Base-by-base conservation (phyloP, 2,113 vertebrate species). In the Sorex araneus region DNA sequence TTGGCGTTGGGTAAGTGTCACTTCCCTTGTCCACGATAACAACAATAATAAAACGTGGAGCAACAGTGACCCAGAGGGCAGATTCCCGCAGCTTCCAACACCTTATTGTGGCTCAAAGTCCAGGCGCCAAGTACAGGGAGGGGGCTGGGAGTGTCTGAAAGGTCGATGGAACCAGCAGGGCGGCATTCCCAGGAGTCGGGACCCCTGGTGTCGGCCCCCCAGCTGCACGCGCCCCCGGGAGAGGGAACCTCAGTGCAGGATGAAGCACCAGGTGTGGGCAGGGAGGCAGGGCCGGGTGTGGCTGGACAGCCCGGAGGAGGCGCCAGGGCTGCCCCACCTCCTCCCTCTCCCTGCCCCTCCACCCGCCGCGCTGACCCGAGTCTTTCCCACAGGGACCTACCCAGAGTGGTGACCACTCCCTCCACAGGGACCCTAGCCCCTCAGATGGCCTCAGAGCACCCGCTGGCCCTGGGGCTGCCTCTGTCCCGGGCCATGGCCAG, bases 21-120 rank as follows among this genome's bases (percentile, higher is more conserved):
- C 91, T 97, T 96, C 96, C 96, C 87, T 89, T 95, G 91, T 84
- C 94, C 91, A 87, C 4, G 23, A 92, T 91, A 94, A 96, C 81
- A 95, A 95, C 66, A 80, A 89, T 91, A 92, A 90, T 6, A 94
- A 89, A 87, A 79, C 34, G 78, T 28, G 43, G 13, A 45, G 83
- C 95, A 90, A 97, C 95, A 96, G 89, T 90, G 88, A 91, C 84
- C 36, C 60, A 88, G 79, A 86, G 84, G 79, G 94, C 95, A 84
- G 54, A 94, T 85, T 92, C 95, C 89, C 81, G 69, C 80, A 77
- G 80, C 82, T 78, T 89, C 73, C 3, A 54, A 89, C 32, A 28
- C 70, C 27, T 0, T 84, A 30, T 75, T 30, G 66, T 0, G 2
- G 96, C 95, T 93, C 94, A 93, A 73, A 92, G 10, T 71, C 64